Base-by-base conservation (phyloP, 2,888 invertebrate genomes). In the Mactromeris polynyma region DNA sequence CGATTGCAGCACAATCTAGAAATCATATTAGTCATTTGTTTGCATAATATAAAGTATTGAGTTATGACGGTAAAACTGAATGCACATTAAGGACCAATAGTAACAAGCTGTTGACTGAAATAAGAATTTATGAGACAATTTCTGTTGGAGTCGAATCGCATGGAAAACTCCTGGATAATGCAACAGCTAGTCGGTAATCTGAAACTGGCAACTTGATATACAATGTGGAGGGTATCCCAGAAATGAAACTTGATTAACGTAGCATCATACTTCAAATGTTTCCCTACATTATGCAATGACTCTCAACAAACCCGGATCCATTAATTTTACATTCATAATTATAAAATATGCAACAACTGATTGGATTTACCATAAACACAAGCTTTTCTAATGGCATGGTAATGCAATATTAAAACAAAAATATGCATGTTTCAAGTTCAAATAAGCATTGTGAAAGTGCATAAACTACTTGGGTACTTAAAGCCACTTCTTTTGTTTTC, bases 311-410 rank as follows among this genome's bases (percentile, higher is more conserved):
- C 0, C 33, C 33, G 36, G 33, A 2, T 36, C 26, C 73, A 73
- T 73, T 73, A 73, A 33, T 73, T 36, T 73, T 73, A 33, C 73
- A 73, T 33, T 36, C 33, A 36, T 73, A 36, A 73, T 73, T 73
- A 73, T 36, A 73, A 73, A 73, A 73, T 73, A 73, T 73, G 73
- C 73, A 33, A 2, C 3, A 17, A 36, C 33, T 36, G 14, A 73
- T 73, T 33, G 19, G 33, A 73, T 73, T 73, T 33, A 33, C 14
- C 14, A 36, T 11, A 36, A 36, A 73, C 36, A 33, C 31, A 11
- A 73, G 73, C 73, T 73, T 33, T 73, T 36, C 31, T 73, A 73
- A 73, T 73, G 73, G 73, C 26, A 2, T 2, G 2, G 36, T 73
- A 73, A 73, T 73, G 36, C 19, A 36, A 73, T 73, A 73, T 73